These are phyloP conservation scores for Halisarca cf. caerulea DNA, from an alignment of 37 sponge, comb jelly and placozoan genomes.

Conservation along the genomic window DNA sequence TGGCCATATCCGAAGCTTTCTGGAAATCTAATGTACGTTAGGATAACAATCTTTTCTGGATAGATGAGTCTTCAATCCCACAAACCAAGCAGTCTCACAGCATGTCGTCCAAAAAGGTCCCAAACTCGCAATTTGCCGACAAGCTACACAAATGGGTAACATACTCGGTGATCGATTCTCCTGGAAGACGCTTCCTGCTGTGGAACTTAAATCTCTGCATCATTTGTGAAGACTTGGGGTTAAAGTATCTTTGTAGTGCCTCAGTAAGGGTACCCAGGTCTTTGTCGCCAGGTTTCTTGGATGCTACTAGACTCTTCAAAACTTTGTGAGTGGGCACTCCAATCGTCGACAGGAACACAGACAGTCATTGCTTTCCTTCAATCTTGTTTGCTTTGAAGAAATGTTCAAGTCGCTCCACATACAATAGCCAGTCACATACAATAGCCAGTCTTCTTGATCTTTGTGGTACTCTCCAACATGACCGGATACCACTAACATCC, in stretches of 20 bases:
- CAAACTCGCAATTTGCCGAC: not conserved
- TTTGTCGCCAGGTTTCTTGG: not conserved
- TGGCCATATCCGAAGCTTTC: not conserved
- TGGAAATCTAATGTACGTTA: not conserved
- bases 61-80: not conserved
- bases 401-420: slow-evolving; percentile 16
- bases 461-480: slow-evolving; percentile 12
- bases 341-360: not conserved
- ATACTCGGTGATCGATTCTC: not conserved
- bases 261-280: not conserved
- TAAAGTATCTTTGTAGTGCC: not conserved
- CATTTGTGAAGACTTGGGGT: not conserved
- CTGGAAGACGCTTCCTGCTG: not conserved
- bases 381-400: slow-evolving; percentile 22
- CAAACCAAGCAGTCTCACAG: not conserved
- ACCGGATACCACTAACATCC: not conserved
- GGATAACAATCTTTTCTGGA: not conserved
- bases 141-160: not conserved
- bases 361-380: not conserved
- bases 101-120: not conserved
- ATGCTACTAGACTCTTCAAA: slow-evolving; percentile 9
- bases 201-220: not conserved
- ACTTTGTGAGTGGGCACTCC: not conserved
- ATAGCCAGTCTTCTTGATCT: not conserved
- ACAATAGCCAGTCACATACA: no score